These are phyloP conservation scores for Paracanthobrama guichenoti DNA, from an alignment of 2,113 vertebrate species.

Conservation along the genomic window DNA sequence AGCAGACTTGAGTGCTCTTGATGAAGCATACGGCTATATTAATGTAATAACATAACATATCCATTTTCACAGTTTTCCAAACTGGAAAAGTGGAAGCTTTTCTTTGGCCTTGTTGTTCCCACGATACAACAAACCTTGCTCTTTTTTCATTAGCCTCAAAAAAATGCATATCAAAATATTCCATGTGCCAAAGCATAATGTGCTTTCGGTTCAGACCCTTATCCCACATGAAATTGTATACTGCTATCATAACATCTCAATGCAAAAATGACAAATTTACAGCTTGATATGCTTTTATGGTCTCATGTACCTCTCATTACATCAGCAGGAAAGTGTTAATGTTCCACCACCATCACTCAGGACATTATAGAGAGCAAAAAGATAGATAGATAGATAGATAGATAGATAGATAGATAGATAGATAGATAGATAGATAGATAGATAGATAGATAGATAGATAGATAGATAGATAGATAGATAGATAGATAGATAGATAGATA, in stretches of 20 bases:
- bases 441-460: no score
- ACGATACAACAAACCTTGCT: not conserved
- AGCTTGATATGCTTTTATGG: not conserved
- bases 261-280: not conserved
- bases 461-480: not conserved
- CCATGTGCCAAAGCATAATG: not conserved
- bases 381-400: not conserved
- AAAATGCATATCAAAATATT: constrained; percentile 19
- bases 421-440: no score
- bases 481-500: not conserved
- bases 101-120: not conserved
- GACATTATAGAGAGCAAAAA: not conserved
- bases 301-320: not conserved
- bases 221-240: constrained; percentile 6
- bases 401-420: no score
- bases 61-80: not conserved
- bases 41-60: not conserved
- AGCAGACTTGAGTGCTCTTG: no score
- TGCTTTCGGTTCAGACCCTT: not conserved
- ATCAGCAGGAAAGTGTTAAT: not conserved
- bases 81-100: not conserved
- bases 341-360: no score
- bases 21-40: not conserved
- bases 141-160: not conserved
- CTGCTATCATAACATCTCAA: not conserved